Evolutionary conservation across 2,797 vertebrate genomes (phyloP).

Genomic region (Alca torda): DNA sequence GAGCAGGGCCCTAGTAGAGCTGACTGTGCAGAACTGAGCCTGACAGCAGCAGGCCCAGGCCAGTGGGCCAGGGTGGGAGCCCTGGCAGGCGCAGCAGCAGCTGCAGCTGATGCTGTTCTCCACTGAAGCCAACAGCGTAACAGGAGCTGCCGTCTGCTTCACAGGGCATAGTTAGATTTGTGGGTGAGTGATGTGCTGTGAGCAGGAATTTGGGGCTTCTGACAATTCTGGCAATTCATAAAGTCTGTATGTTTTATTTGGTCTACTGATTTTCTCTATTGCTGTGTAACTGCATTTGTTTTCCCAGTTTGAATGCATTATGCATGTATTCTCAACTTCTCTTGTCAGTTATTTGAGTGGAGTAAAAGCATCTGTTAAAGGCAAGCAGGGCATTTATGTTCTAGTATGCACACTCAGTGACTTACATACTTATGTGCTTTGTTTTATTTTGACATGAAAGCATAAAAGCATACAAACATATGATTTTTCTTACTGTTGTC

Average conservation of each 20-base stretch:
- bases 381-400: neutral
- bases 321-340: neutral
- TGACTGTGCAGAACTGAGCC: neutral
- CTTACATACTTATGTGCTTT: neutral
- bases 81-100: neutral
- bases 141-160: fast-evolving
- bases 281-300: neutral
- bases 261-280: neutral
- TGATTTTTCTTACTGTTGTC: neutral
- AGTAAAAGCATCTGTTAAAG: neutral
- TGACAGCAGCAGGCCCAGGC: neutral
- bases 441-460: neutral
- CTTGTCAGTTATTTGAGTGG: neutral
- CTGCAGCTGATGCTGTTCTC: neutral
- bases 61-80: neutral
- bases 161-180: neutral
- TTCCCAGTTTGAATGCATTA: neutral
- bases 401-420: neutral
- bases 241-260: neutral
- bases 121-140: neutral
- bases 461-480: neutral
- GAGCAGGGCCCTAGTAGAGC: neutral
- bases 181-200: neutral
- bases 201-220: neutral
- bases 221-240: neutral